Evolutionary conservation across 2,888 invertebrate genomes (phyloP).

Genomic region (Mythimna impura): DNA sequence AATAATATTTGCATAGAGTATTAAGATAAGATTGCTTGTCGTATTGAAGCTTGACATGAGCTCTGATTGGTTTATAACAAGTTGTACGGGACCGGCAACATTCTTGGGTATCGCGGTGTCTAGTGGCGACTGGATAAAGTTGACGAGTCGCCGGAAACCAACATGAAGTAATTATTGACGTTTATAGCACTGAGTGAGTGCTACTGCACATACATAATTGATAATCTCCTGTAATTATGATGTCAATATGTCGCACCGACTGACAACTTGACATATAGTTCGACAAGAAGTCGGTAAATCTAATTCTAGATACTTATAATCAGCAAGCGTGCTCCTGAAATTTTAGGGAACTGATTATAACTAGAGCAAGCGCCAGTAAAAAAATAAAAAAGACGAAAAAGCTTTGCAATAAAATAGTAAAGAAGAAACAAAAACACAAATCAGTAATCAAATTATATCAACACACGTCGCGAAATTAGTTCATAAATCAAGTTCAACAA

Average conservation of each 20-base stretch:
- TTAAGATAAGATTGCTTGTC: conserved; percentile 39
- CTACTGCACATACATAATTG: conserved; percentile 39
- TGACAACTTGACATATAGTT: conserved; percentile 3
- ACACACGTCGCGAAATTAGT: conserved; percentile 25
- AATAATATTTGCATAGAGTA: conserved; percentile 43
- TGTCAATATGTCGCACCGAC: conserved; percentile 20
- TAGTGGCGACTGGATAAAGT: conserved; percentile 56
- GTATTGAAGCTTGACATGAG: conserved; percentile 46
- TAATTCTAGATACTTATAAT: neutral
- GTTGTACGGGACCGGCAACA: conserved; percentile 68
- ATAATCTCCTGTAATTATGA: conserved; percentile 44
- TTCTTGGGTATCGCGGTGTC: conserved; percentile 63
- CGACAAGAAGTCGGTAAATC: neutral
- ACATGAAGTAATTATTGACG: conserved; percentile 55
- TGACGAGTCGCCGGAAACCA: conserved; percentile 66
- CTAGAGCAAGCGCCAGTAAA: neutral
- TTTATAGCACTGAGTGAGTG: conserved; percentile 28
- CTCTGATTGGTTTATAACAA: conserved; percentile 65
- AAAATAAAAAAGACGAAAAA: neutral
- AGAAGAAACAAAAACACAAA: neutral
- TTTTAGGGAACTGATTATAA: conserved; percentile 3
- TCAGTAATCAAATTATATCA: conserved; percentile 9
- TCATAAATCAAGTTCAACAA: conserved; percentile 44
- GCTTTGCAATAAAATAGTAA: neutral
- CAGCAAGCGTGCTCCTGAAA: too few relatives aligned